Conservation (phyloP, 2,888 invertebrate genomes). For the Saturnia japonica region DNA sequence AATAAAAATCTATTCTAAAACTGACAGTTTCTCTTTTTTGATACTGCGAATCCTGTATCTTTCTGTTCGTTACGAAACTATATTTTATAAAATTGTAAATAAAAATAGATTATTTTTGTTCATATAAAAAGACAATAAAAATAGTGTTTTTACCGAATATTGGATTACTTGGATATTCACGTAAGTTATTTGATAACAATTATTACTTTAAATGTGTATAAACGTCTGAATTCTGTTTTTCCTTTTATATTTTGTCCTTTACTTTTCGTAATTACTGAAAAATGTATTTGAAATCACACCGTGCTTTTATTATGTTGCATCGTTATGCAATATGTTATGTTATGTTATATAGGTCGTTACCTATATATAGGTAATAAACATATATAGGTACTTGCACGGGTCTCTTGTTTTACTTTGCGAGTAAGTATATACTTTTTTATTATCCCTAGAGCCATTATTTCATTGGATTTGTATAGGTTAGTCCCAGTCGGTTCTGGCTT, state of each 20-base stretch:
- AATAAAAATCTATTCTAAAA: neutral
- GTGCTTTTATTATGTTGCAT: neutral
- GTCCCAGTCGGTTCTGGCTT: too few relatives aligned
- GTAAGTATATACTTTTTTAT: too few relatives aligned
- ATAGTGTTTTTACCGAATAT: neutral
- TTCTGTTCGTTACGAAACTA: neutral
- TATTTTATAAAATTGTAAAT: neutral
- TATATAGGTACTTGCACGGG: too few relatives aligned
- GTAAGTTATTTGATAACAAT: neutral
- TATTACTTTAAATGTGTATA: neutral
- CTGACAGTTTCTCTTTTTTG: neutral
- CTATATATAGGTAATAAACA: too few relatives aligned
- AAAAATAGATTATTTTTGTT: neutral
- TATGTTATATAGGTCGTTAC: too few relatives aligned
- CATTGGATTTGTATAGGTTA: too few relatives aligned
- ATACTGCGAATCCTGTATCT: neutral
- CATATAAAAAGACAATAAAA: neutral
- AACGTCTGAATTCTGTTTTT: too few relatives aligned
- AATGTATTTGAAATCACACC: neutral
- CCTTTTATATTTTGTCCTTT: neutral
- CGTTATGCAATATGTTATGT: too few relatives aligned
- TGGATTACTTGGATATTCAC: neutral
- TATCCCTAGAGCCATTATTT: too few relatives aligned
- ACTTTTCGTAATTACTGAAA: neutral
- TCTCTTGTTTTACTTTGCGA: too few relatives aligned